Conservation (phyloP, 2,113 vertebrate species). For the Dipodomys merriami region DNA sequence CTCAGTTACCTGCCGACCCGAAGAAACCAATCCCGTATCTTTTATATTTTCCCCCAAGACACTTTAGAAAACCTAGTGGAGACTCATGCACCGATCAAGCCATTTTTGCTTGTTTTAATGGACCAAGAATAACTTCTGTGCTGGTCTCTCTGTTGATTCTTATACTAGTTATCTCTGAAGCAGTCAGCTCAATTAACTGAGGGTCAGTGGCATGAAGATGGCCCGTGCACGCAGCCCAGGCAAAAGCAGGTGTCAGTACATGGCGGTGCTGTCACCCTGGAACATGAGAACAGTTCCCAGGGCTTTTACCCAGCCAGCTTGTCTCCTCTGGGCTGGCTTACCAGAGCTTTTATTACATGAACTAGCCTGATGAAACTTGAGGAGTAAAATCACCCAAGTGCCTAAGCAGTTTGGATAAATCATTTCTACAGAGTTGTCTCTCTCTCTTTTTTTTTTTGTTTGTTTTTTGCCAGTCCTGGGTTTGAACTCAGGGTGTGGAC, state of each 20-base stretch:
- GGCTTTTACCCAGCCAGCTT: neutral
- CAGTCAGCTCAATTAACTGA: neutral
- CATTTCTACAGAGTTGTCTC: conserved; percentile 28
- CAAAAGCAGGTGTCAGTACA: neutral
- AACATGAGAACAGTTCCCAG: neutral
- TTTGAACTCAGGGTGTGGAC: too few species aligned
- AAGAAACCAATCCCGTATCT: neutral
- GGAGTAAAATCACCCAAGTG: conserved; percentile 1
- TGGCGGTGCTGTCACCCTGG: neutral
- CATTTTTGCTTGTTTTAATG: conserved; percentile 21
- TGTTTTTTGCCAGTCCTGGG: neutral
- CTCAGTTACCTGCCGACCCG: neutral
- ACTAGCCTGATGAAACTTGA: conserved; percentile 44
- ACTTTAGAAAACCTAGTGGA: neutral
- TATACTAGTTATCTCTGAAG: neutral
- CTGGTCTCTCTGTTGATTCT: neutral
- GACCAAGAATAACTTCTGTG: conserved; percentile 19
- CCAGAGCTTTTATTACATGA: neutral
- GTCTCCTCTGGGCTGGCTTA: neutral
- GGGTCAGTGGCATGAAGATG: neutral
- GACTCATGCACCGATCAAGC: neutral
- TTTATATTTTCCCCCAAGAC: neutral
- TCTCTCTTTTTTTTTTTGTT: too few species aligned
- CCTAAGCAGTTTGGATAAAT: conserved; percentile 30
- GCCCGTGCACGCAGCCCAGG: neutral